Conservation (phyloP, 2,888 invertebrate genomes). For the Ypsolopha scabrella region DNA sequence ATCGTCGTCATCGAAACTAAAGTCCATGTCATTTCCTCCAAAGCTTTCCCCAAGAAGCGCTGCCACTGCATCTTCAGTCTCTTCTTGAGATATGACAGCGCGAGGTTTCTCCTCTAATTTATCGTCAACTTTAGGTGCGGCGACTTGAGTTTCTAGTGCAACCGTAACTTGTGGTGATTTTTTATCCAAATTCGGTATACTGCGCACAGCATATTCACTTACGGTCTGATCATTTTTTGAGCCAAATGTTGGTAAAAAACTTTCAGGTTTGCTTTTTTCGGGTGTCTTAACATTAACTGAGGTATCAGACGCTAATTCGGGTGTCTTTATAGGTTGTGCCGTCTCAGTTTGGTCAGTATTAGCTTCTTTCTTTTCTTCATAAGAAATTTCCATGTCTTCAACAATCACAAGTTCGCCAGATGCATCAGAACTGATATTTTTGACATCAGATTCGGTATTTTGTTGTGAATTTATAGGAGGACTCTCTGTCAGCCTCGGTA, state of each 20-base stretch:
- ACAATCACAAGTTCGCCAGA: slow-evolving; percentile 19
- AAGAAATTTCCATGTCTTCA: slow-evolving; percentile 26
- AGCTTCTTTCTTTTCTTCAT: slow-evolving; percentile 26
- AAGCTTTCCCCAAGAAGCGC: slow-evolving; percentile 90
- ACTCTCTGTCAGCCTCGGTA: slow-evolving; percentile 75
- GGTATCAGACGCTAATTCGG: slow-evolving; percentile 36
- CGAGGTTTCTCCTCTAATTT: slow-evolving; percentile 82
- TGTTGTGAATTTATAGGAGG: slow-evolving; percentile 47
- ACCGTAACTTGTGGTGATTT: slow-evolving; percentile 32
- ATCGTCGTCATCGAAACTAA: slow-evolving; percentile 29
- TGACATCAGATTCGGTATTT: slow-evolving; percentile 24
- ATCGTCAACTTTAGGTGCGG: slow-evolving; percentile 55
- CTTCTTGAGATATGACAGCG: slow-evolving; percentile 89
- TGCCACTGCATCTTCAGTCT: slow-evolving; percentile 93
- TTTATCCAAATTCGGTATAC: slow-evolving; percentile 74
- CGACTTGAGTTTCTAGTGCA: slow-evolving; percentile 27
- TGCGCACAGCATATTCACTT: slow-evolving; percentile 85
- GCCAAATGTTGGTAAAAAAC: slow-evolving; percentile 72
- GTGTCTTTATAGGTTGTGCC: slow-evolving; percentile 37
- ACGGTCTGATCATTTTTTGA: slow-evolving; percentile 75
- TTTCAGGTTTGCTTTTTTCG: slow-evolving; percentile 50
- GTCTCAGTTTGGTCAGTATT: slow-evolving; percentile 18
- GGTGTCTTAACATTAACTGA: slow-evolving; percentile 39
- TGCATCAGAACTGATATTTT: slow-evolving; percentile 14
- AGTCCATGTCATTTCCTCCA: slow-evolving; percentile 71